Conservation (phyloP, 2,797 vertebrate species). For the Epinephelus coioides region DNA sequence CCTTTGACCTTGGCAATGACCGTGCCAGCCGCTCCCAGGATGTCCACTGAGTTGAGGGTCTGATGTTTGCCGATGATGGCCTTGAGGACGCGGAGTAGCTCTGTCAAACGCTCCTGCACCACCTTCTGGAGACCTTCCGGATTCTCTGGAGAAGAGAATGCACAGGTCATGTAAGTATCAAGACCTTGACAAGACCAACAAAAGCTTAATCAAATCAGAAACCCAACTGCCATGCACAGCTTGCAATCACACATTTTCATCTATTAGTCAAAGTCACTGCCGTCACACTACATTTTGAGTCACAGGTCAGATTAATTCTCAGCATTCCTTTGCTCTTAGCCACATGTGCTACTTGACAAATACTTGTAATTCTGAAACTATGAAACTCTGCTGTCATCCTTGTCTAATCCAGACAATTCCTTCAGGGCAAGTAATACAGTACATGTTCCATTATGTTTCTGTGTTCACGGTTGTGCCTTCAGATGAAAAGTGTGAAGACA, state of each 20-base stretch:
- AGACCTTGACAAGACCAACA: neutral
- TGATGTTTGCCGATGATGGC: slow-evolving; percentile 94
- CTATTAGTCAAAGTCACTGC: slow-evolving; percentile 24
- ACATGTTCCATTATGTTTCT: neutral
- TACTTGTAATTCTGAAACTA: slow-evolving; percentile 26
- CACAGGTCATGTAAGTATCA: neutral
- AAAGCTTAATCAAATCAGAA: neutral
- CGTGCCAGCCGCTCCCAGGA: slow-evolving; percentile 94
- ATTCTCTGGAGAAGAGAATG: slow-evolving; percentile 78
- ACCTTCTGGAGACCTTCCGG: slow-evolving; percentile 87
- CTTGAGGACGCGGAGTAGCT: slow-evolving; percentile 92
- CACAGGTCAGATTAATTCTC: slow-evolving; percentile 39
- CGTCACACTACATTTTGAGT: slow-evolving; percentile 14
- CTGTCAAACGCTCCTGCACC: slow-evolving; percentile 92
- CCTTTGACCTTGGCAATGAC: slow-evolving; percentile 98
- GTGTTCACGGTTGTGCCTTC: neutral
- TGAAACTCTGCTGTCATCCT: slow-evolving; percentile 10
- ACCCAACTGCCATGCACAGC: neutral
- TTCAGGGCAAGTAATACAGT: slow-evolving; percentile 5
- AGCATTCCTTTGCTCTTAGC: slow-evolving; percentile 48
- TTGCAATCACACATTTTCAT: slow-evolving; percentile 32
- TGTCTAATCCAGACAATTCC: slow-evolving; percentile 8
- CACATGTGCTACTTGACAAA: slow-evolving; percentile 4
- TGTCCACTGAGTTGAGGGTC: slow-evolving; percentile 93
- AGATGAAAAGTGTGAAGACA: slow-evolving; percentile 12